A percentile compares a stretch with the other conserved stretches of the same genome.
These are phyloP conservation scores for Alouatta caraya DNA, from an alignment of 2,797 vertebrate genomes.

Conservation along the genomic window DNA sequence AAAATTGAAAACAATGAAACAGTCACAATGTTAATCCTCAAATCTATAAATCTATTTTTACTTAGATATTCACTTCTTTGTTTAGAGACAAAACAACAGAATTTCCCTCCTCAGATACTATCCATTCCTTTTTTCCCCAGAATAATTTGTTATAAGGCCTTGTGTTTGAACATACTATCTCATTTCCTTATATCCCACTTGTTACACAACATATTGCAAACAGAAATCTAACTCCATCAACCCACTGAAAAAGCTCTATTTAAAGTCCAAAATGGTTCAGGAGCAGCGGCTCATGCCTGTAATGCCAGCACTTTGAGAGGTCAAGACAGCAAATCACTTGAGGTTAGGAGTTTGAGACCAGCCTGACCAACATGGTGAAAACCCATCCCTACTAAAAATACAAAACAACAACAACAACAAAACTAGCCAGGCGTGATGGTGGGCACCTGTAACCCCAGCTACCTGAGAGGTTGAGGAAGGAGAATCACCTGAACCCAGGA, in stretches of 20 bases:
- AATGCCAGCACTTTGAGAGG: not conserved
- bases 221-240: not conserved
- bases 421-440: not conserved
- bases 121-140: not conserved
- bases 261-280: not conserved
- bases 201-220: not conserved
- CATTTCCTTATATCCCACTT: not conserved
- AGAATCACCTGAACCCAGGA: not conserved
- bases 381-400: not conserved
- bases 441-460: not conserved
- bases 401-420: not conserved
- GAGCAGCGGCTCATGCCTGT: not conserved
- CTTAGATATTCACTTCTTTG: not conserved
- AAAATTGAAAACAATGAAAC: not conserved
- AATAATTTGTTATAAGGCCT: not conserved
- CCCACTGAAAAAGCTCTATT: not conserved
- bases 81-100: not conserved
- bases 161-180: not conserved
- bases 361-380: not conserved
- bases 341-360: not conserved
- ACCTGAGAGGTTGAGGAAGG: not conserved
- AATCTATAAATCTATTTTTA: not conserved
- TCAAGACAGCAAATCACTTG: accelerated
- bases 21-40: not conserved
- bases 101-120: not conserved